Base-by-base conservation (phyloP, 2,888 invertebrate species). In the Tolmerus cingulatus region DNA sequence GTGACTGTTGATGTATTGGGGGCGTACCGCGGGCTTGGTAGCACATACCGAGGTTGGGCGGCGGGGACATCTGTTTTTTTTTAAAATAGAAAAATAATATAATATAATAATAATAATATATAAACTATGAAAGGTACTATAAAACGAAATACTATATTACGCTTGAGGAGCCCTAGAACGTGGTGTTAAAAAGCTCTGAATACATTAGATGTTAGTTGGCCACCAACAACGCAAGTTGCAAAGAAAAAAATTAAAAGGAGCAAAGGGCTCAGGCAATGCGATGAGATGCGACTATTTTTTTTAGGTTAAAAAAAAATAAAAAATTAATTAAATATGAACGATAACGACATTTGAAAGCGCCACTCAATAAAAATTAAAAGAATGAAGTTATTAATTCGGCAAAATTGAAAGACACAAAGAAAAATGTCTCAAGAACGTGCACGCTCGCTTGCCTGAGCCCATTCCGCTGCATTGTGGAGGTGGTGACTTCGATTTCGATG, bases 11-110 rank as follows among this genome's bases (percentile, higher is more conserved):
- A 90, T 91, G 94, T 93, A 89, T 92, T 92, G 91, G 92, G 93
- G 93, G 93, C 93, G 93, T 93, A 93, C 93, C 94, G 93, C 93
- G 89, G 92, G 90, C 91, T 89, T 90, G 91, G 88, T 92, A 92
- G 87, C 90, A 91, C 90, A 91, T 89, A 89, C 92, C 91, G 89
- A 92, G 90, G 89, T 90, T 92, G 90, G 91, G 90, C 87, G 92
- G 93, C 91, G 95, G 94, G 91, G 95, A 95, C 95, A 95, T 95
- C 95, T 95, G 90, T 5, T 92, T 82, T 57, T 0, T 87, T 86
- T 89, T 89, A 77, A 87, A 88, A 88, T n/a, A n/a, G n/a, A 90
- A 89, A 89, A 86, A 88, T 89, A 66, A 87, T 12, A 40, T 12
- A 40, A 40, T 40, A 12, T 40, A 40, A 16, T 46, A 46, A 34